These are phyloP conservation scores for Knipowitschia caucasica DNA, from an alignment of 2,797 vertebrate genomes.

Conservation along the genomic window DNA sequence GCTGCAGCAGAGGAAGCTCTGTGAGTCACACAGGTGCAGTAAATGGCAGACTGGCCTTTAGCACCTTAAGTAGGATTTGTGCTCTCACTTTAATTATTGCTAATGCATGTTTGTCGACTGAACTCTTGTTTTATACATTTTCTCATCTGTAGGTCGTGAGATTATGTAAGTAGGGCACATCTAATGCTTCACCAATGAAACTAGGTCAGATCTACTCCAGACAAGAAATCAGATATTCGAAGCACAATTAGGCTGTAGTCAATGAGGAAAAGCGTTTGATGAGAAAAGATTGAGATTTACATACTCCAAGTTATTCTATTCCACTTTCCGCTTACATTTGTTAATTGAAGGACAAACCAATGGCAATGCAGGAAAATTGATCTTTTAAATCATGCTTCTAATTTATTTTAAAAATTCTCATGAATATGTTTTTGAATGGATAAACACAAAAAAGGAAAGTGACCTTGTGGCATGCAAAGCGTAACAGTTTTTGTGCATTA, in stretches of 20 bases:
- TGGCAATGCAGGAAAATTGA: no score
- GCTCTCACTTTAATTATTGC: constrained; percentile 40
- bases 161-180: neutral
- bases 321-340: no score
- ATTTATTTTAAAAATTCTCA: no score
- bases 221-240: neutral
- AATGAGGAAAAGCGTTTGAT: neutral
- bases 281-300: neutral
- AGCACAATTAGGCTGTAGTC: neutral
- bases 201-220: neutral
- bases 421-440: no score
- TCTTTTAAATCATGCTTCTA: no score
- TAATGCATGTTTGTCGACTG: constrained; percentile 13
- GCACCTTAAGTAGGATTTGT: constrained; percentile 35
- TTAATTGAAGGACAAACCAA: neutral
- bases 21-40: constrained; percentile 43
- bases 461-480: no score
- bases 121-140: neutral
- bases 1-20: constrained; percentile 30
- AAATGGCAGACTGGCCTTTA: constrained; percentile 38
- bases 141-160: neutral
- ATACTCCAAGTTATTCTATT: no score
- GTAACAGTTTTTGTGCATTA: no score
- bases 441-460: no score
- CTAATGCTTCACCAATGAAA: neutral